Evolutionary conservation across 2,797 vertebrate species (phyloP).

Genomic region (Cottoperca gobio): DNA sequence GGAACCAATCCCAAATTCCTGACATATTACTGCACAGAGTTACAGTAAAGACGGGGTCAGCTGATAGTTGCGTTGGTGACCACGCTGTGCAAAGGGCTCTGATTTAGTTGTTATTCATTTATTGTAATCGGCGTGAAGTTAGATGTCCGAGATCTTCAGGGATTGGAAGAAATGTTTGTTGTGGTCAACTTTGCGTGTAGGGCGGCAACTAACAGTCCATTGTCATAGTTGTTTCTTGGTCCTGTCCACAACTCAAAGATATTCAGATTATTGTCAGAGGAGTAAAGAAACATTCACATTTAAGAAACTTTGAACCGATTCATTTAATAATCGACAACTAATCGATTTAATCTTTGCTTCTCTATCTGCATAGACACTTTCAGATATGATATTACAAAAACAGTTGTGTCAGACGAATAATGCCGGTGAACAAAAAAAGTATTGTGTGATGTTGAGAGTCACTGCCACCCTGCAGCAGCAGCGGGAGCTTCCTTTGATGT

Average conservation of each 20-base stretch:
- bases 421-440: constrained; percentile 9
- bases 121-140: neutral
- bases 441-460: constrained; percentile 38
- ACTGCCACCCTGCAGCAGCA: constrained; percentile 34
- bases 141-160: neutral
- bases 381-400: neutral
- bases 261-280: neutral
- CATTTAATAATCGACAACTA: no score
- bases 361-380: neutral
- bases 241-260: neutral
- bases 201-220: neutral
- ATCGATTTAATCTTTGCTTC: no score
- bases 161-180: neutral
- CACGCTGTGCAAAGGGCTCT: constrained; percentile 7
- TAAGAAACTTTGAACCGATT: neutral
- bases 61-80: constrained; percentile 42
- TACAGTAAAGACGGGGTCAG: constrained; percentile 66
- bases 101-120: neutral
- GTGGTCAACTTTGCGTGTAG: neutral
- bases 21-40: constrained; percentile 62
- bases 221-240: no score
- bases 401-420: constrained; percentile 22
- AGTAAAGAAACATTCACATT: neutral
- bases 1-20: constrained; percentile 72
- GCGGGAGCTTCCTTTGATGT: constrained; percentile 29